These are phyloP conservation scores for Pristionchus mayeri DNA, from an alignment of 2,888 invertebrate genomes.

Conservation along the genomic window DNA sequence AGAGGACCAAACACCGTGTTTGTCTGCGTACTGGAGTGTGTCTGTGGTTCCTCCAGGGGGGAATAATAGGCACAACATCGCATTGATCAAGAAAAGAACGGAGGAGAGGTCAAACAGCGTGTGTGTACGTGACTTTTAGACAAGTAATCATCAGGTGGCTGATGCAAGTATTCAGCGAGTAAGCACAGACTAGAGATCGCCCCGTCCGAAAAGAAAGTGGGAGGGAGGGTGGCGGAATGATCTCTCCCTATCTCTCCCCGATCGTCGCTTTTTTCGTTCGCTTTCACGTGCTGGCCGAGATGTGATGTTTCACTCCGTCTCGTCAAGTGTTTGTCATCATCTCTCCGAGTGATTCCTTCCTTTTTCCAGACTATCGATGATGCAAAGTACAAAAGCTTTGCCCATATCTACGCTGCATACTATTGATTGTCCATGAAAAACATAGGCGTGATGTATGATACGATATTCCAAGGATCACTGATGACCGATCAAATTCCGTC, in stretches of 20 bases:
- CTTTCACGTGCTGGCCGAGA: neutral
- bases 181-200: slow-evolving; percentile 38
- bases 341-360: too few species aligned
- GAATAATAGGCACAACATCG: neutral
- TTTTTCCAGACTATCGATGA: too few species aligned
- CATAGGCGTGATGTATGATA: too few species aligned
- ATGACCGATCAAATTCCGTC: too few species aligned
- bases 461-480: too few species aligned
- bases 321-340: too few species aligned
- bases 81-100: slow-evolving; percentile 6
- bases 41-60: neutral
- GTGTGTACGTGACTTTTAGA: slow-evolving; percentile 19
- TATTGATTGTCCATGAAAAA: too few species aligned
- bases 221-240: slow-evolving; percentile 1
- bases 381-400: too few species aligned
- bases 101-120: neutral
- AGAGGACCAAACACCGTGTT: slow-evolving; percentile 24
- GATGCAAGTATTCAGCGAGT: neutral
- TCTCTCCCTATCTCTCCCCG: neutral
- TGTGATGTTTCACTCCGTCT: too few species aligned
- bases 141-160: neutral
- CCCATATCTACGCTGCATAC: too few species aligned
- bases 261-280: neutral
- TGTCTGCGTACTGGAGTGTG: too few species aligned
- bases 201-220: neutral